These are phyloP conservation scores for Rhabdomys pumilio DNA, from an alignment of 2,797 vertebrate genomes.

Conservation along the genomic window DNA sequence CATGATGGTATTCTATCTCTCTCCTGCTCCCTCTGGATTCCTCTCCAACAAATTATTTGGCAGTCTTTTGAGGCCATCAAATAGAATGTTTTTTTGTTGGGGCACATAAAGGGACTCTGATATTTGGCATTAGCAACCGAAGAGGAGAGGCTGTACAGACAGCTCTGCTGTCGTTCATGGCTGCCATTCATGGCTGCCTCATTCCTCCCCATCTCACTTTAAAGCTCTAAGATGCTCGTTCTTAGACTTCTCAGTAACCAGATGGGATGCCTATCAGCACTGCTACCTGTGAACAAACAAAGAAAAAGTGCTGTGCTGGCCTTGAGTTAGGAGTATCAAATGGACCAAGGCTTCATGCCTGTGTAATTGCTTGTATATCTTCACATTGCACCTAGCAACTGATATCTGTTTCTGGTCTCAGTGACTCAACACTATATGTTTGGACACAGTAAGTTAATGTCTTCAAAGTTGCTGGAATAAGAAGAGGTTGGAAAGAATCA, in stretches of 20 bases:
- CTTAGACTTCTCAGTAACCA: conserved; percentile 17
- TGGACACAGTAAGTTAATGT: background rate
- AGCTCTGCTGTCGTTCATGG: background rate
- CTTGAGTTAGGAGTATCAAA: conserved; percentile 23
- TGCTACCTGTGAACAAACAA: conserved; percentile 28
- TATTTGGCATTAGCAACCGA: background rate
- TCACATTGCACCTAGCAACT: background rate
- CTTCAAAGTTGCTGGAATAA: background rate
- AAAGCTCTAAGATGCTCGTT: background rate
- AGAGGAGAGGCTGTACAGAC: background rate
- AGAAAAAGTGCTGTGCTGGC: background rate
- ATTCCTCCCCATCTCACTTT: background rate
- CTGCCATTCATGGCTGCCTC: background rate
- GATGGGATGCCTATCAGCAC: background rate
- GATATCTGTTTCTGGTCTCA: background rate
- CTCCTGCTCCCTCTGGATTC: background rate
- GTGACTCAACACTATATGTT: background rate
- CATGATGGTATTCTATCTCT: background rate
- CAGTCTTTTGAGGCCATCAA: conserved; percentile 14
- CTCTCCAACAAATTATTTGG: background rate
- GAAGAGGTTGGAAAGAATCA: background rate
- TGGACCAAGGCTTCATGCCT: background rate
- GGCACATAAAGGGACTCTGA: background rate
- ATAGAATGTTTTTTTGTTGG: conserved; percentile 1
- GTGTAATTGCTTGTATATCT: background rate